These are phyloP conservation scores for Chrysochloris asiatica DNA, from an alignment of 2,113 vertebrate species.

Conservation along the genomic window DNA sequence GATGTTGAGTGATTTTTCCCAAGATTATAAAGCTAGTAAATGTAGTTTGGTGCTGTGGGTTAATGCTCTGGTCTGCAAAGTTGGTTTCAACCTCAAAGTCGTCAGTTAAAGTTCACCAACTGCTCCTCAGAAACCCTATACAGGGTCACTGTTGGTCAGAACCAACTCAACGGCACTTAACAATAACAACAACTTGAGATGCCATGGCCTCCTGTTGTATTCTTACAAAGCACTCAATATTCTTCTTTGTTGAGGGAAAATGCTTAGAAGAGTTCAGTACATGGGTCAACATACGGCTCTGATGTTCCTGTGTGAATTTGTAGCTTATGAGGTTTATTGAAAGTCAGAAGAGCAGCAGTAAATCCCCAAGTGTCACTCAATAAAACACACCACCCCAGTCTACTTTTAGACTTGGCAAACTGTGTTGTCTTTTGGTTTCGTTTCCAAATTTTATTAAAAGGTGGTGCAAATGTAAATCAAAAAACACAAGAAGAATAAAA, in stretches of 20 bases:
- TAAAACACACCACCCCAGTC: conserved; percentile 48
- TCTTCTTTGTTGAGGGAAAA: neutral
- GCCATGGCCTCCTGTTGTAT: neutral
- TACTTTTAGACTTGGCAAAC: conserved; percentile 63
- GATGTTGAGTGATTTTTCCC: conserved; percentile 35
- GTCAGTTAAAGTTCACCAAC: too few species aligned
- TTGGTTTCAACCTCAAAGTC: neutral
- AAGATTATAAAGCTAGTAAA: neutral
- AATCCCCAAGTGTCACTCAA: conserved; percentile 58
- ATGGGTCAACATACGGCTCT: conserved; percentile 17
- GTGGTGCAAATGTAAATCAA: conserved; percentile 37
- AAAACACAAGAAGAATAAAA: conserved; percentile 21
- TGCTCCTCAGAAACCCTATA: too few species aligned
- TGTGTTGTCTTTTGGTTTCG: conserved; percentile 35
- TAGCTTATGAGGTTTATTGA: neutral
- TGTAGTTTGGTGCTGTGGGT: neutral
- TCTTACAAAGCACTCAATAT: neutral
- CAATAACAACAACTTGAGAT: too few species aligned
- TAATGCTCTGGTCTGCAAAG: too few species aligned
- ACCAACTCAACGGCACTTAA: too few species aligned
- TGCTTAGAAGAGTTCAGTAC: conserved; percentile 24
- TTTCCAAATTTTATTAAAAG: conserved; percentile 72
- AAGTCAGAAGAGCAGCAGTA: conserved; percentile 23
- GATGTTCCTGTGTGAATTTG: conserved; percentile 22
- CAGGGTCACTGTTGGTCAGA: too few species aligned